phyloP scores from a whole-genome alignment of 2,113 vertebrate species.

The Notothenia rossii region DNA sequence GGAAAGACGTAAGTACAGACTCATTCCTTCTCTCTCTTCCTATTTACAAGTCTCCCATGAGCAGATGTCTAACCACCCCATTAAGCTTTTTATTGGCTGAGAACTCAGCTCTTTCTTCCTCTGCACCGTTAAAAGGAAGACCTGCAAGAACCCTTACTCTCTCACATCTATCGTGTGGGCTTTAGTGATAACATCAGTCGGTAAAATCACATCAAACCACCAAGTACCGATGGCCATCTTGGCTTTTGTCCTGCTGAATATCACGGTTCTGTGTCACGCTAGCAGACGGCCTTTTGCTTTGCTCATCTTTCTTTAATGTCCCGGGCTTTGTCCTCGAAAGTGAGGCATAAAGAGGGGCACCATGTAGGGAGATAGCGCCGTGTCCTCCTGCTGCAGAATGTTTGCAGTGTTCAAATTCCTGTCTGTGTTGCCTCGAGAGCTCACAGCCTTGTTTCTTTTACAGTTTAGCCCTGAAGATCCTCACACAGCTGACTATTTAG shows the following conservation, averaged over 20 bases:
- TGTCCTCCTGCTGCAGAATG: constrained; percentile 50
- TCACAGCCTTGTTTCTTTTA: constrained; percentile 16
- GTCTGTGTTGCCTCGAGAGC: constrained; percentile 47
- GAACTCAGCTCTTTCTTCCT: constrained; percentile 27
- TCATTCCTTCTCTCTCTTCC: background rate
- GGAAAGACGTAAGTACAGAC: constrained; percentile 87
- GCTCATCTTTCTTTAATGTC: constrained; percentile 55
- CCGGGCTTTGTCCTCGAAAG: constrained; percentile 48
- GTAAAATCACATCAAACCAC: constrained; percentile 43
- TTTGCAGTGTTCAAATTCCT: constrained; percentile 63
- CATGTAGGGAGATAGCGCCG: constrained; percentile 52
- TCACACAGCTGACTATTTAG: constrained; percentile 7
- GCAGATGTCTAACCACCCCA: constrained; percentile 52
- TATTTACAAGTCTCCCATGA: constrained; percentile 9
- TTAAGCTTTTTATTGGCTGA: constrained; percentile 65
- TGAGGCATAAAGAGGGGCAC: constrained; percentile 45
- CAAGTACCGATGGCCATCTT: constrained; percentile 47
- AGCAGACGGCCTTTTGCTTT: constrained; percentile 12
- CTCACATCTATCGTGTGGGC: constrained; percentile 32
- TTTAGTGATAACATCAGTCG: constrained; percentile 67
- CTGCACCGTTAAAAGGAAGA: constrained; percentile 52
- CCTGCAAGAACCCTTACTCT: constrained; percentile 41
- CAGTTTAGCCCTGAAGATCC: constrained; percentile 32
- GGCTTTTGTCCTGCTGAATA: constrained; percentile 43
- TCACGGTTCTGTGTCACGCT: constrained; percentile 43